Conservation (phyloP, 64 coral and sea anemone genomes). For the Pocillopora verrucosa region DNA sequence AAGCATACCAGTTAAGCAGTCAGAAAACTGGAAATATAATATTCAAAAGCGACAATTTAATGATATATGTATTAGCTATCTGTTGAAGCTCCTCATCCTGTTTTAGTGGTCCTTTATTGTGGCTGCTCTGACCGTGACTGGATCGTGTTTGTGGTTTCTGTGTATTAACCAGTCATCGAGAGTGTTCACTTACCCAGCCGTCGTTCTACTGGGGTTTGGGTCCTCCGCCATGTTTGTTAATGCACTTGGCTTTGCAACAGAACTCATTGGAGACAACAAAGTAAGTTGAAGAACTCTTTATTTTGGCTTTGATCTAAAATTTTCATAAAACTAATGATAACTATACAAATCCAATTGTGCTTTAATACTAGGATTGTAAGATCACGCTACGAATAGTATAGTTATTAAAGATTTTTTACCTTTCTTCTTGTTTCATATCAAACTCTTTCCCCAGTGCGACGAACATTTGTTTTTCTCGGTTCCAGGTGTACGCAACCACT, state of each 20-base stretch:
- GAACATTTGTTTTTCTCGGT: too few relatives aligned
- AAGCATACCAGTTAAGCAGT: too few relatives aligned
- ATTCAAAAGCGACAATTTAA: too few relatives aligned
- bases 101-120: neutral
- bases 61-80: too few relatives aligned
- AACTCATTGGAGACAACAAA: neutral
- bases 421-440: neutral
- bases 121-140: neutral
- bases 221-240: neutral
- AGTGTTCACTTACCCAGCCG: neutral
- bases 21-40: too few relatives aligned
- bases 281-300: neutral
- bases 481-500: too few relatives aligned
- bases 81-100: neutral
- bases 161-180: neutral
- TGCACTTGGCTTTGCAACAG: neutral
- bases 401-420: neutral
- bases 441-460: too few relatives aligned
- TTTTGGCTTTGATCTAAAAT: neutral
- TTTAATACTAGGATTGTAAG: too few relatives aligned
- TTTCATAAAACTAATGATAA: neutral
- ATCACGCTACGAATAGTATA: too few relatives aligned
- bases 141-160: neutral
- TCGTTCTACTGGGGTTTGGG: neutral
- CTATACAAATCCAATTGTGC: neutral